A percentile compares a stretch with the other conserved stretches of the same genome.
These are phyloP conservation scores for Coendou prehensilis DNA, from an alignment of 2,797 vertebrate species.

Conservation along the genomic window DNA sequence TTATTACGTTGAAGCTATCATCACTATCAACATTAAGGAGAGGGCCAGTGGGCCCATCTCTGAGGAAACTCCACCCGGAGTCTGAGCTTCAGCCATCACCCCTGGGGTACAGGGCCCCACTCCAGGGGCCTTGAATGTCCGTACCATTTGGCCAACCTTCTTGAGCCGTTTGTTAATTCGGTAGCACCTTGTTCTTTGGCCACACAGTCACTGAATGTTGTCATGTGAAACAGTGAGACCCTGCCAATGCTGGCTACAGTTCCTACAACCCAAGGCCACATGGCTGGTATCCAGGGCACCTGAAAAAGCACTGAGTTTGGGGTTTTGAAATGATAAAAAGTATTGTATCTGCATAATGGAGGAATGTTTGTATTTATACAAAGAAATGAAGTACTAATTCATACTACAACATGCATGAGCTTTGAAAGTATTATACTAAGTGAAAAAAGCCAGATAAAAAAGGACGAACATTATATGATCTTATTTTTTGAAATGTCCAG, in stretches of 20 bases:
- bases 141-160: conserved; percentile 83
- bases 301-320: not conserved
- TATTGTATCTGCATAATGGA: not conserved
- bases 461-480: not conserved
- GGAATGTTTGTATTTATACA: not conserved
- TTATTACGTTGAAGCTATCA: not conserved
- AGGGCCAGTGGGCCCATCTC: not conserved
- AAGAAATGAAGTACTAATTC: not conserved
- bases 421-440: not conserved
- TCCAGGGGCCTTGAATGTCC: conserved; percentile 21
- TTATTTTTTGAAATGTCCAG: conserved; percentile 20
- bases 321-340: not conserved
- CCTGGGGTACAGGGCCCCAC: not conserved
- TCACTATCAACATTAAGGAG: not conserved
- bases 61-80: not conserved
- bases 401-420: not conserved
- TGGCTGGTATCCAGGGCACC: not conserved
- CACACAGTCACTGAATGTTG: conserved; percentile 70
- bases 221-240: conserved; percentile 35
- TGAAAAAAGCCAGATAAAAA: not conserved
- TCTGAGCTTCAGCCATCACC: not conserved
- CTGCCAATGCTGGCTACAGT: not conserved
- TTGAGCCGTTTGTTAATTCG: conserved; percentile 76
- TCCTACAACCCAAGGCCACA: not conserved
- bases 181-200: conserved; percentile 81